Evolutionary conservation across 1,140 invertebrate genomes (phyloP), one percentile per base, ranked within the genome.

Genomic region (Holotrichia oblita): DNA sequence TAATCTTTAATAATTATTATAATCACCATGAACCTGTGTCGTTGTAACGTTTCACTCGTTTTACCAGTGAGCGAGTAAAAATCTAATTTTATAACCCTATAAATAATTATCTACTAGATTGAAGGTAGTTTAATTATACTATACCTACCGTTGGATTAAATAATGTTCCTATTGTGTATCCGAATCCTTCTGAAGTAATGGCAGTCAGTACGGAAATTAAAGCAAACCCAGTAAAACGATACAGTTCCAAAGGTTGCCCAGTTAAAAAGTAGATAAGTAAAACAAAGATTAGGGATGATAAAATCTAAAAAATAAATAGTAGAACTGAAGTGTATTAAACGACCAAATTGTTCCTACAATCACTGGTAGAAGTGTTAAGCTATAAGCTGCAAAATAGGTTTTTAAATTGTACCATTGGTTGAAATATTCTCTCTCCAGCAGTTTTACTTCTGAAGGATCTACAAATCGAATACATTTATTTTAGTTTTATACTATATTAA

Each of bases 331-430:
- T 83, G 40, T 90, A 90, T 79, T 94, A 4, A 9, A 24, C 6
- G 14, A 41, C 2, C 72, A 64, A 61, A 55, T 41, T 77, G 1
- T 22, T 55, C 69, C 27, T 75, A 96, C 88, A 89, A 96, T 91
- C 1, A 88, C 84, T 4, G 94, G 94, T 27, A 94, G 88, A 59
- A 90, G 90, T 0, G 95, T 91, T 76, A 96, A 84, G 0, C 95
- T 93, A 81, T 95, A 90, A 0, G 96, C 96, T 8, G 93, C 89
- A 85, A 96, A 98, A 85, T 98, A 98, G 0, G 96, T 93, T 85
- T 95, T 95, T 9, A 98, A 86, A 27, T 93, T 93, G 86, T 98
- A 99, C 97, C 97, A 99, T 80, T 95, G 91, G 86, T 99, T 99
- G 81, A 97, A 94, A 84, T 98, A 94, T 87, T 99, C 97, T 72